phyloP scores from a whole-genome alignment of 2,888 invertebrate species.

The Protula sp. region DNA sequence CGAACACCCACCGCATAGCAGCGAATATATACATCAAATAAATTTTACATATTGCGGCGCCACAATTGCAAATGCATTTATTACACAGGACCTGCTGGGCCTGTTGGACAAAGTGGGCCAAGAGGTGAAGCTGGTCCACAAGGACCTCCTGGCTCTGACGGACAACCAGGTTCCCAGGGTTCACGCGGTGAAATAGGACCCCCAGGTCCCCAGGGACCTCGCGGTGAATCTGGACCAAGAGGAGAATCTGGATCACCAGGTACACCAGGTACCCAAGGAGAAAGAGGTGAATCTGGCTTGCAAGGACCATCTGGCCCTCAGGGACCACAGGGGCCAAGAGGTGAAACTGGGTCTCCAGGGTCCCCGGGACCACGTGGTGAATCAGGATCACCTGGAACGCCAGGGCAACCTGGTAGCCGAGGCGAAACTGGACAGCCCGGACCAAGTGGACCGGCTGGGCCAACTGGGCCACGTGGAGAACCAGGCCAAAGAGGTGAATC shows the following conservation, averaged over 20 bases:
- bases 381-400: conserved; percentile 16
- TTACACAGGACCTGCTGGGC: conserved; percentile 13
- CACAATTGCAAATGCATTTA: too few species aligned
- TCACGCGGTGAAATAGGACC: background rate
- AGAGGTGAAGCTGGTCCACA: background rate
- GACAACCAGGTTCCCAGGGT: conserved; percentile 4
- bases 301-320: conserved; percentile 65
- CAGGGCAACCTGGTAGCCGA: conserved; percentile 28
- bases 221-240: background rate
- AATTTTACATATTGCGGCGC: too few species aligned
- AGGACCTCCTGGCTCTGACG: conserved; percentile 1
- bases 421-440: conserved; percentile 32
- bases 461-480: conserved; percentile 8
- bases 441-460: conserved; percentile 1
- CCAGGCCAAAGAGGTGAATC: conserved; percentile 15
- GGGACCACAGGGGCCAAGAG: conserved; percentile 47
- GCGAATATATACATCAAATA: too few species aligned
- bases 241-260: conserved; percentile 1
- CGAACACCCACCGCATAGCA: too few species aligned
- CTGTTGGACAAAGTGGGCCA: conserved; percentile 3
- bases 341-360: conserved; percentile 14
- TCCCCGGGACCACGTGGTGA: conserved; percentile 58
- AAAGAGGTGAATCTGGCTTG: conserved; percentile 35
- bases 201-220: conserved; percentile 20
- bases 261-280: conserved; percentile 28